These are phyloP conservation scores for Drosophila rhopaloa DNA, from an alignment of 1,140 invertebrate genomes.

Conservation along the genomic window DNA sequence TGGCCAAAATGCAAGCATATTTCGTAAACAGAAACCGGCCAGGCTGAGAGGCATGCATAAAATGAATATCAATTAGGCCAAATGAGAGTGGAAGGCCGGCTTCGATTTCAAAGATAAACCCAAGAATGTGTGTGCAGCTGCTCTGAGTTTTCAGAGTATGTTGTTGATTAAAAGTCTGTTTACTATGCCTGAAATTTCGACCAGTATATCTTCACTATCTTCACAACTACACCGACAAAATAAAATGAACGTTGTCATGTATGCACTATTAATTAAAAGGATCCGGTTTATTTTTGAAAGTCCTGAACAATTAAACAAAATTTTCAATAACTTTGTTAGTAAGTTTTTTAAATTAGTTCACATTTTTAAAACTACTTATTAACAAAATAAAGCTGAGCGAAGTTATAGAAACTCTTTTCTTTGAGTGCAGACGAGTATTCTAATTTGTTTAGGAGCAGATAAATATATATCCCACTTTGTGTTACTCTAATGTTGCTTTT, in stretches of 20 bases:
- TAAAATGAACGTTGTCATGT: no score
- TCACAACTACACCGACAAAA: background rate
- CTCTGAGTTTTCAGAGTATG: conserved; percentile 10
- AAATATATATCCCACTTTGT: conserved; percentile 2
- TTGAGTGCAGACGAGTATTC: background rate
- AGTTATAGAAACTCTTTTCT: background rate
- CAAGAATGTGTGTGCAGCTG: conserved; percentile 5
- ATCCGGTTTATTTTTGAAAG: no score
- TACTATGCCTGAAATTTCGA: conserved; percentile 3
- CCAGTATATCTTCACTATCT: background rate
- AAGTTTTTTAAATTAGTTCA: no score
- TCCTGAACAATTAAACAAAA: no score
- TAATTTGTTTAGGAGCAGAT: conserved; percentile 16
- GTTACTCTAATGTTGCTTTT: conserved; percentile 14
- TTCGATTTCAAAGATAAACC: conserved; percentile 35
- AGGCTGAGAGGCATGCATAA: conserved; percentile 29
- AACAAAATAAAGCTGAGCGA: no score
- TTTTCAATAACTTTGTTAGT: no score
- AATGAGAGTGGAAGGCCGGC: conserved; percentile 24
- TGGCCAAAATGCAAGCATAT: conserved; percentile 16
- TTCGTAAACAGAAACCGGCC: conserved; percentile 25
- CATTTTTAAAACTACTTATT: no score
- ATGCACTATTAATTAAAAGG: no score
- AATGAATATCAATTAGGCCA: conserved; percentile 64
- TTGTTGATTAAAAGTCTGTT: conserved; percentile 25